Base-by-base conservation (phyloP, 92 coral and sea anemone species). In the Ricordea florida region DNA sequence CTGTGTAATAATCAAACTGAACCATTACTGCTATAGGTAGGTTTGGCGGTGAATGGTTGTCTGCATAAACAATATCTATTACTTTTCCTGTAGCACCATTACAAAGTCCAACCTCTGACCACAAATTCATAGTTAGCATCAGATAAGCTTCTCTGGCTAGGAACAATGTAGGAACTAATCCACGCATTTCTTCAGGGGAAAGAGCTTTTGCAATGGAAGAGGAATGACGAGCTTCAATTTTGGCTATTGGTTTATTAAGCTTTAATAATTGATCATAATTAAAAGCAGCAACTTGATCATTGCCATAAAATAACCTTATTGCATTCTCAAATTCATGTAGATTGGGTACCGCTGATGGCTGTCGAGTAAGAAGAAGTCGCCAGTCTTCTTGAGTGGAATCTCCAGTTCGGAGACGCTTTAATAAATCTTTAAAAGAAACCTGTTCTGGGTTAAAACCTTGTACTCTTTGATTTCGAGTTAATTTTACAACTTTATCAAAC, bases 321-420 rank as follows among this genome's bases (percentile, higher is more conserved):
- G 85, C 69, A 67, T 45, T 20, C 24, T 21, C 32, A 79, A 79
- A 79, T 44, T 79, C 55, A 33, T 1, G 14, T 17, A 79, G 9
- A 57, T 57, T 34, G 2, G 70, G 4, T 1, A 76, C 68, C 1
- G 37, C 50, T 65, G 72, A 56, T 49, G 84, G 89, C 9, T 68
- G 84, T 56, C 62, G 67, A 76, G 84, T 16, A 23, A 84, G 74
- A 34, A 83, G 63, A 13, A 48, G 42, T 40, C 60, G 26, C 80
- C 89, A 84, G 84, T 84, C 89, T 57, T 84, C 49, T 58, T 32
- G n/a, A 57, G 48, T 72, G 37, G 71, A 46, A 24, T 83, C 72
- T 32, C 83, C 83, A 41, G 22, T 67, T 47, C 83, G 57, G 24
- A 74, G 73, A 29, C 78, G 51, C 76, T 18, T 29, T 57, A 76